Evolutionary conservation across 2,888 invertebrate species (phyloP).

Genomic region (Synanthedon formicaeformis): DNA sequence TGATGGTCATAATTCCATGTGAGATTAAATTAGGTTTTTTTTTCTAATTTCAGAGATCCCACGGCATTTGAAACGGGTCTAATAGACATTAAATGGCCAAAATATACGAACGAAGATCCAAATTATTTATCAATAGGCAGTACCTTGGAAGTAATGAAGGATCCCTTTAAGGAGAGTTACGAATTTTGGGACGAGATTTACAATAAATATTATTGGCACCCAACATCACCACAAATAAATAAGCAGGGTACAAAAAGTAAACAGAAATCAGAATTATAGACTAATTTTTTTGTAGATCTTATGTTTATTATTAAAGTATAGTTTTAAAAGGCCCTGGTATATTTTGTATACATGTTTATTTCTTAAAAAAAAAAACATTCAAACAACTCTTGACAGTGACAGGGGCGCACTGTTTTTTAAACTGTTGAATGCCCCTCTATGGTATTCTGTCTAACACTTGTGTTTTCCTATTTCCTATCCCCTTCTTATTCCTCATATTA

Average conservation of each 20-base stretch:
- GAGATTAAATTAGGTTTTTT: background rate
- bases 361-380: background rate
- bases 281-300: background rate
- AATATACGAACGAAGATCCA: constrained; percentile 31
- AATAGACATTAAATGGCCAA: constrained; percentile 37
- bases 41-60: constrained; percentile 39
- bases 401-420: too few species aligned
- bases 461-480: too few species aligned
- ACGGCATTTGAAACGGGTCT: constrained; percentile 46
- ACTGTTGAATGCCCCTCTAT: too few species aligned
- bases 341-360: background rate
- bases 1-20: too few species aligned
- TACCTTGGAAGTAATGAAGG: constrained; percentile 29
- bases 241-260: constrained; percentile 1
- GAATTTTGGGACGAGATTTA: constrained; percentile 48
- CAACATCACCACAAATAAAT: constrained; percentile 18
- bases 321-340: background rate
- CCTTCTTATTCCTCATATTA: too few species aligned
- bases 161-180: constrained; percentile 32
- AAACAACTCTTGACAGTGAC: background rate
- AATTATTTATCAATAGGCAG: constrained; percentile 43
- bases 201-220: constrained; percentile 44
- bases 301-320: background rate
- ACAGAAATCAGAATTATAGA: background rate
- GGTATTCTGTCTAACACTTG: too few species aligned